Evolutionary conservation across 2,113 vertebrate species (phyloP), one percentile per base, ranked within the genome.

Genomic region (Oreochromis aureus): DNA sequence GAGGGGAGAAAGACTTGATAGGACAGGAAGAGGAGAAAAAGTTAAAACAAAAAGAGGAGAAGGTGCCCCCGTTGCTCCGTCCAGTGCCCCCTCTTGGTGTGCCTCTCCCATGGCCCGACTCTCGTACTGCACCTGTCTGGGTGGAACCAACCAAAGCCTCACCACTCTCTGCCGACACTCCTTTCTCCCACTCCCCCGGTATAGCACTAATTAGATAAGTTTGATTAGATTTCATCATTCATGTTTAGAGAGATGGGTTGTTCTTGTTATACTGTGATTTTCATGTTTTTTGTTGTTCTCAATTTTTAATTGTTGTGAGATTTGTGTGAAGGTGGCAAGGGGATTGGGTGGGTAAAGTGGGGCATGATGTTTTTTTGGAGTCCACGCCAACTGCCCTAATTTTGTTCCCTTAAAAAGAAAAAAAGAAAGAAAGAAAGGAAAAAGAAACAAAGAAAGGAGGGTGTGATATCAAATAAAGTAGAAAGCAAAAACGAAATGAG

Each of bases 341-440:
- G 94, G 89, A 94, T 93, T 92, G 86, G 91, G 86, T 93, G 87
- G 91, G 89, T 92, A 92, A 94, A 95, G 88, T 93, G 94, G 94
- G 95, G 88, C 92, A 93, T 88, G 86, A 86, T 92, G 92, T 89
- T 91, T 91, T 93, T 96, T 96, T 96, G 96, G 96, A 96, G 96
- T 96, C 96, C 95, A 96, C 95, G 96, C 95, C 95, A 96, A 96
- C 96, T 96, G 96, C 96, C 95, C 95, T 96, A 96, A 96, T 96
- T 95, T 96, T 96, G 94, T 93, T 94, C 93, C 94, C 90, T 93
- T 93, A 81, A 92, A 95, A 93, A 89, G 84, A 89, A 92, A 89
- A 89, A 90, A 92, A 91, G 87, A 91, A 82, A 91, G 80, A 84
- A 92, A 86, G 85, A 86, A 90, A 90, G 93, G 81, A 30, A 90